Conservation (phyloP, 2,113 vertebrate species). For the Scomber colias region DNA sequence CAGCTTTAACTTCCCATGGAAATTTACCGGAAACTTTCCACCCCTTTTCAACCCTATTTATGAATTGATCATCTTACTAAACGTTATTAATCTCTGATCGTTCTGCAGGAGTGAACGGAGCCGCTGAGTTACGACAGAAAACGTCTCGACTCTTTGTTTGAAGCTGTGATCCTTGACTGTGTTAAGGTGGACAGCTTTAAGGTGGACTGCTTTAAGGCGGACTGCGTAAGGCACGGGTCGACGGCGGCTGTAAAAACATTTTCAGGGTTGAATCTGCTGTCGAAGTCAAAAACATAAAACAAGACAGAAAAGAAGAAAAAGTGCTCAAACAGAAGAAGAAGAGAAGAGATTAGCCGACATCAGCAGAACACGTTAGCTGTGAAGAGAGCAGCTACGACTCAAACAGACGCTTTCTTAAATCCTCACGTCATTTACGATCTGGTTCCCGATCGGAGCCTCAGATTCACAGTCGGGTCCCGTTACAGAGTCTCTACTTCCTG, state of each 20-base stretch:
- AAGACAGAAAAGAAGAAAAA: slow-evolving; percentile 13
- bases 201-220: slow-evolving; percentile 12
- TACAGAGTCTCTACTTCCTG: background rate
- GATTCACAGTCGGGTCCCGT: background rate
- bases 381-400: background rate
- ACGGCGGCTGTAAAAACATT: background rate
- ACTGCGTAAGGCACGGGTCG: background rate
- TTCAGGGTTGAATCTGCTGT: background rate
- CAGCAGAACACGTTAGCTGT: background rate
- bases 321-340: slow-evolving; percentile 33
- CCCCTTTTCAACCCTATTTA: too few relatives aligned
- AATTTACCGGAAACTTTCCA: too few relatives aligned
- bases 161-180: too few relatives aligned
- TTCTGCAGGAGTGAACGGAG: too few relatives aligned
- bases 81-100: too few relatives aligned
- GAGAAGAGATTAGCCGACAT: background rate
- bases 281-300: slow-evolving; percentile 8
- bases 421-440: background rate
- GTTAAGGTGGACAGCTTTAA: background rate
- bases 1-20: too few relatives aligned
- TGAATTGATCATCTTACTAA: too few relatives aligned
- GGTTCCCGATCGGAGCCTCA: background rate
- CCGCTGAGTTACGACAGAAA: too few relatives aligned
- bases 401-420: too few relatives aligned
- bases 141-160: too few relatives aligned